phyloP scores from a whole-genome alignment of 2,888 invertebrate genomes.

The Lepas anatifera region DNA sequence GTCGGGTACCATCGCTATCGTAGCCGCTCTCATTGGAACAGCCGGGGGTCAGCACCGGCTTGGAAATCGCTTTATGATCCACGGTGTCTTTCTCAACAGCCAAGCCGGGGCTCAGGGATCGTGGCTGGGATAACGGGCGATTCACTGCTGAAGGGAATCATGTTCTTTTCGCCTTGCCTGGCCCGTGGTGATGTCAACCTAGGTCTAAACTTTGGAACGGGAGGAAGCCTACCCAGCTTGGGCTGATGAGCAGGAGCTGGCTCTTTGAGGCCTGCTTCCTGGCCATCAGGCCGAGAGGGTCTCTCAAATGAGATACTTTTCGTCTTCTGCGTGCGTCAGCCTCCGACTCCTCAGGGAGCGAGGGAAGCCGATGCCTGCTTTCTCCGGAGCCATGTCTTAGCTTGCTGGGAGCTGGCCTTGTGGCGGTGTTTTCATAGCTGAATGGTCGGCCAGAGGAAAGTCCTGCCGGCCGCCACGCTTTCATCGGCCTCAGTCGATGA shows the following conservation, averaged over 20 bases:
- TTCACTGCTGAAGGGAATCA: too few relatives aligned
- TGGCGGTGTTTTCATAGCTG: background rate
- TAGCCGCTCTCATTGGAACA: slow-evolving; percentile 62
- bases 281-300: background rate
- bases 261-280: background rate
- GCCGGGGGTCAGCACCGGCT: background rate
- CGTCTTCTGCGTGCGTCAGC: background rate
- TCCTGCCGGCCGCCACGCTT: too few relatives aligned
- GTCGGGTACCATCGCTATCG: slow-evolving; percentile 54
- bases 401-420: background rate
- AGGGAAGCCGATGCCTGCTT: background rate
- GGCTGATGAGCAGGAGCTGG: too few relatives aligned
- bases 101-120: too few relatives aligned
- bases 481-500: too few relatives aligned
- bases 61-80: too few relatives aligned
- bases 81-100: too few relatives aligned
- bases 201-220: background rate
- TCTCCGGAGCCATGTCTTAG: background rate
- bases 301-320: background rate
- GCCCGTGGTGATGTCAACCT: too few relatives aligned
- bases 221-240: background rate
- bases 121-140: too few relatives aligned
- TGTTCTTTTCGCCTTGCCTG: too few relatives aligned
- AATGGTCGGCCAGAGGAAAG: too few relatives aligned
- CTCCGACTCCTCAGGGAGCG: background rate